Percentiles rank a stretch among this genome's conserved stretches.
Evolutionary conservation across 2,888 invertebrate species (phyloP).

Genomic region (Stegophylla sp.): DNA sequence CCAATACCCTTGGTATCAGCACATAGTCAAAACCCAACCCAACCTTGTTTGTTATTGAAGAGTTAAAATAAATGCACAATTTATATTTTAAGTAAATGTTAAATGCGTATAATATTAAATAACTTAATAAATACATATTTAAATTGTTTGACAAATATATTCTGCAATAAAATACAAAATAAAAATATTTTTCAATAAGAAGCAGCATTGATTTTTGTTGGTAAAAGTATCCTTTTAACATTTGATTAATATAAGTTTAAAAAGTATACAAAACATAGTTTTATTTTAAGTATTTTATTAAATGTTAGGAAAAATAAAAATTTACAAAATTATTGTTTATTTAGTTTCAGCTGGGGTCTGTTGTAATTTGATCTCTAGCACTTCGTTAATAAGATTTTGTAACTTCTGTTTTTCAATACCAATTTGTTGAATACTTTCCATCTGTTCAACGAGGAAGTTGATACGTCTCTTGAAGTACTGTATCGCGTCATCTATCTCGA

Average conservation of each 20-base stretch:
- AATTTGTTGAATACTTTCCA: slow-evolving; percentile 87
- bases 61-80: too few relatives aligned
- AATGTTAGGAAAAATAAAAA: slow-evolving; percentile 39
- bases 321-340: background rate
- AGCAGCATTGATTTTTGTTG: background rate
- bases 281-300: slow-evolving; percentile 32
- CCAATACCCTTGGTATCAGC: too few relatives aligned
- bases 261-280: slow-evolving; percentile 47
- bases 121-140: background rate
- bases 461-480: slow-evolving; percentile 93
- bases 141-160: background rate
- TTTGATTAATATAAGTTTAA: slow-evolving; percentile 2
- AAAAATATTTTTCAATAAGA: background rate
- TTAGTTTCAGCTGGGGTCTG: slow-evolving; percentile 36
- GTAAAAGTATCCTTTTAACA: background rate
- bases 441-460: slow-evolving; percentile 89
- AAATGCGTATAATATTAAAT: background rate
- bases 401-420: slow-evolving; percentile 75
- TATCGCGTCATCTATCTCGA: slow-evolving; percentile 81
- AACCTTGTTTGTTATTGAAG: too few relatives aligned
- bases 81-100: background rate
- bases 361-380: slow-evolving; percentile 47
- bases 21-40: too few relatives aligned
- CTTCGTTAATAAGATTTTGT: slow-evolving; percentile 42
- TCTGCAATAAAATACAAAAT: background rate